phyloP scores from a whole-genome alignment of 2,888 invertebrate species.

The Torymus texanus region DNA sequence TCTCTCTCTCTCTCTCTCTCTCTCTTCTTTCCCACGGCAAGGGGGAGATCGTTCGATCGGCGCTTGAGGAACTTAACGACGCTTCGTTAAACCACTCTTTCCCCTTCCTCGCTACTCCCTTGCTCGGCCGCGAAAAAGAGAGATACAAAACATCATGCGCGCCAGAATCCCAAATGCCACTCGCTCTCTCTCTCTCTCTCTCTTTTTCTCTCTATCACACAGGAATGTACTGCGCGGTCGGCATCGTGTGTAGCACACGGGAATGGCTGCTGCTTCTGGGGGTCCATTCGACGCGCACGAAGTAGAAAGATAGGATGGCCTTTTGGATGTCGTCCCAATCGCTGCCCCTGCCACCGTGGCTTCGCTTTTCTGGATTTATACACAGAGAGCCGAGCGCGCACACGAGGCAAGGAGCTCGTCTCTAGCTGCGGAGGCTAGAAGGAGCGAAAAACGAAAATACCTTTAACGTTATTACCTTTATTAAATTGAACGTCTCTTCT shows the following conservation, averaged over 20 bases:
- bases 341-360: slow-evolving; percentile 64
- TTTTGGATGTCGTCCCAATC: slow-evolving; percentile 73
- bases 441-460: slow-evolving; percentile 69
- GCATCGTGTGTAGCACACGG: too few relatives aligned
- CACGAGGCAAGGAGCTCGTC: not conserved
- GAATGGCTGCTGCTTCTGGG: not conserved
- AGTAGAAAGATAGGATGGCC: slow-evolving; percentile 43
- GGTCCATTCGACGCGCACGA: slow-evolving; percentile 10
- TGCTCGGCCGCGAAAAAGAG: slow-evolving; percentile 56
- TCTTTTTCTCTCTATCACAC: too few relatives aligned
- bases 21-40: not conserved
- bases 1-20: not conserved
- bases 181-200: slow-evolving; percentile 26
- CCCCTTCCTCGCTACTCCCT: not conserved
- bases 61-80: slow-evolving; percentile 64
- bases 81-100: slow-evolving; percentile 68
- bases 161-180: slow-evolving; percentile 33
- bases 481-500: slow-evolving; percentile 70
- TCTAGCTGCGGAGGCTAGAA: not conserved
- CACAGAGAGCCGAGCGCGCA: slow-evolving; percentile 47
- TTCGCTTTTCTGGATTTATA: slow-evolving; percentile 60
- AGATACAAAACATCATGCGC: slow-evolving; percentile 52
- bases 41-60: slow-evolving; percentile 63
- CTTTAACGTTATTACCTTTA: slow-evolving; percentile 74
- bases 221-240: not conserved